Conservation (phyloP, 1,140 invertebrate species). For the Orussus abietinus region DNA sequence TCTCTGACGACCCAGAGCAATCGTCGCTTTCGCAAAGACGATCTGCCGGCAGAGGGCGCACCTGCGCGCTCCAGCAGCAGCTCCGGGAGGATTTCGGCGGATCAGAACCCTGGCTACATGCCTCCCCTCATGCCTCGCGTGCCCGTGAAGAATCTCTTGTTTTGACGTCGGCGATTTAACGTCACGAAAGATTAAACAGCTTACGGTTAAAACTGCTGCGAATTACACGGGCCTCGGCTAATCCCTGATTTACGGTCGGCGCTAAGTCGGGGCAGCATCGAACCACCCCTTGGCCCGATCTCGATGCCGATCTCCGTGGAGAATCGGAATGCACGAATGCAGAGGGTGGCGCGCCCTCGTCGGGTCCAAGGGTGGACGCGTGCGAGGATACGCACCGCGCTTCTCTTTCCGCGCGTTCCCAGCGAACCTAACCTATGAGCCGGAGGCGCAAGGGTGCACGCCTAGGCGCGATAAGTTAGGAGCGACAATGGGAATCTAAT, state of each 20-base stretch:
- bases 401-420: too few species aligned
- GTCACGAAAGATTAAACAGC: conserved; percentile 47
- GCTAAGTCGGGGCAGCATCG: conserved; percentile 17
- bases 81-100: too few species aligned
- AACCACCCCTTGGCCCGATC: conserved; percentile 5
- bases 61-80: too few species aligned
- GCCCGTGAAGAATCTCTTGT: conserved; percentile 50
- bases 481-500: conserved; percentile 34
- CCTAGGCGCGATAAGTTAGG: too few species aligned
- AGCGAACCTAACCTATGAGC: too few species aligned
- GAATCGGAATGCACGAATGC: conserved; percentile 37
- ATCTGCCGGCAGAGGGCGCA: too few species aligned
- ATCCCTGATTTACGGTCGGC: conserved; percentile 48
- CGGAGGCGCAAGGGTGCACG: too few species aligned
- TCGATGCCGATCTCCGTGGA: conserved; percentile 42
- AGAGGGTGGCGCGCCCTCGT: conserved; percentile 18
- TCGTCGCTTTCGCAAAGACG: too few species aligned
- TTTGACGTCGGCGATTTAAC: conserved; percentile 46
- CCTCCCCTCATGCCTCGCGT: too few species aligned
- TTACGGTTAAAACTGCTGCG: conserved; percentile 50
- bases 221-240: conserved; percentile 46
- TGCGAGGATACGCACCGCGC: too few species aligned
- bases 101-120: too few species aligned
- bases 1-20: too few species aligned
- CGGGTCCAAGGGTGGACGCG: conserved; percentile 19